Percentiles rank a stretch among this genome's conserved stretches.
These are phyloP conservation scores for Leucophenga montana DNA, from an alignment of 2,888 invertebrate species.

Conservation along the genomic window DNA sequence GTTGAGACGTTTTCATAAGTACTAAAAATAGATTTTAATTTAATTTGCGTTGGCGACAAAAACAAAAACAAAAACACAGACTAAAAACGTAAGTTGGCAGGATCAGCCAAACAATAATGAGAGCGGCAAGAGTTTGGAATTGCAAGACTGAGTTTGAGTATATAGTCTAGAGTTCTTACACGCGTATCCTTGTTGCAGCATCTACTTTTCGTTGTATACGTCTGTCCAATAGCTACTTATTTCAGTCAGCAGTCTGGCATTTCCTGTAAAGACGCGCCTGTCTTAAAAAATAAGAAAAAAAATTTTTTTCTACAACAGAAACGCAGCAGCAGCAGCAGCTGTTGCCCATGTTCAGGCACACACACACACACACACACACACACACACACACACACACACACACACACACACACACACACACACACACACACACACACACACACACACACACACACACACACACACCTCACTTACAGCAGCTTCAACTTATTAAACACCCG, in stretches of 20 bases:
- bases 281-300: not conserved
- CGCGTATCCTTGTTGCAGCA: too few species aligned
- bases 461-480: not conserved
- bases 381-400: constrained; percentile 33
- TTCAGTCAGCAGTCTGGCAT: too few species aligned
- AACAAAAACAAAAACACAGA: constrained; percentile 17
- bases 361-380: constrained; percentile 31
- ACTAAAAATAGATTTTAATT: constrained; percentile 28
- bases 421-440: constrained; percentile 37
- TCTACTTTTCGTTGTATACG: too few species aligned
- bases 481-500: constrained; percentile 16
- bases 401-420: constrained; percentile 27
- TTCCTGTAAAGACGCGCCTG: too few species aligned
- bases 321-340: constrained; percentile 18
- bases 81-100: constrained; percentile 2
- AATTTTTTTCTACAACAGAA: not conserved
- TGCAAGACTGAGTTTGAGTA: not conserved
- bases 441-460: constrained; percentile 37
- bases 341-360: constrained; percentile 12
- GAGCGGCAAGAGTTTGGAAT: not conserved
- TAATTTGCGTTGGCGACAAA: constrained; percentile 25
- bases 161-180: not conserved
- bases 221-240: too few species aligned
- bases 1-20: not conserved
- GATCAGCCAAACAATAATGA: not conserved